Percentiles rank a stretch among this genome's conserved stretches.
phyloP scores from a whole-genome alignment of 2,113 vertebrate genomes.

The Ursus arctos region DNA sequence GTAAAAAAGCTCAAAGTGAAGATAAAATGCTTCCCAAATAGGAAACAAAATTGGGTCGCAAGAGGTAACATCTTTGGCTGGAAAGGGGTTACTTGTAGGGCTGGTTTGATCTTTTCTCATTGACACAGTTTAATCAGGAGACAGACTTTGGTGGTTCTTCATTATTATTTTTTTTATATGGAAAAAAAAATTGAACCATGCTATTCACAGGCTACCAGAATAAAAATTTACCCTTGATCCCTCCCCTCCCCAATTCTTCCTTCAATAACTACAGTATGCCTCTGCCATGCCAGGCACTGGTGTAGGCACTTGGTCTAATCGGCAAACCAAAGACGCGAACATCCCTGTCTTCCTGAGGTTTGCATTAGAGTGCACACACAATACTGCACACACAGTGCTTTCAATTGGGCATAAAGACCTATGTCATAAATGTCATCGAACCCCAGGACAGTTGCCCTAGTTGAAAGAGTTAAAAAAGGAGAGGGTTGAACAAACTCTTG shows the following conservation, averaged over 20 bases:
- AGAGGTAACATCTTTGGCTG: background rate
- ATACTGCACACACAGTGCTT: background rate
- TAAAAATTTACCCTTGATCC: background rate
- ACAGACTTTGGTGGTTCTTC: background rate
- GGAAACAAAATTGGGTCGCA: background rate
- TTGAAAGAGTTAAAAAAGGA: background rate
- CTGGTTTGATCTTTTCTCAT: background rate
- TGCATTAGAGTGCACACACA: background rate
- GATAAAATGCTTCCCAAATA: background rate
- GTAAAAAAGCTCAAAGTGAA: background rate
- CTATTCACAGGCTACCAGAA: background rate
- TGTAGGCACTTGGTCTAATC: background rate
- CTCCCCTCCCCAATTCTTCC: background rate
- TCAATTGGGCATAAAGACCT: background rate
- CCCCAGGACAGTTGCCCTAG: background rate
- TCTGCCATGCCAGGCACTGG: background rate
- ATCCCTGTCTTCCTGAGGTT: background rate
- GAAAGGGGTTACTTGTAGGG: background rate
- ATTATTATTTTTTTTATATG: background rate
- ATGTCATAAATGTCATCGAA: background rate
- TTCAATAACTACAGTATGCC: background rate
- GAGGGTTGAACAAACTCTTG: background rate
- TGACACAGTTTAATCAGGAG: background rate
- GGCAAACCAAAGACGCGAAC: background rate
- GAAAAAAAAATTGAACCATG: slow-evolving; percentile 40